Evolutionary conservation across 1,140 invertebrate genomes (phyloP).

Genomic region (Heliconius congener): DNA sequence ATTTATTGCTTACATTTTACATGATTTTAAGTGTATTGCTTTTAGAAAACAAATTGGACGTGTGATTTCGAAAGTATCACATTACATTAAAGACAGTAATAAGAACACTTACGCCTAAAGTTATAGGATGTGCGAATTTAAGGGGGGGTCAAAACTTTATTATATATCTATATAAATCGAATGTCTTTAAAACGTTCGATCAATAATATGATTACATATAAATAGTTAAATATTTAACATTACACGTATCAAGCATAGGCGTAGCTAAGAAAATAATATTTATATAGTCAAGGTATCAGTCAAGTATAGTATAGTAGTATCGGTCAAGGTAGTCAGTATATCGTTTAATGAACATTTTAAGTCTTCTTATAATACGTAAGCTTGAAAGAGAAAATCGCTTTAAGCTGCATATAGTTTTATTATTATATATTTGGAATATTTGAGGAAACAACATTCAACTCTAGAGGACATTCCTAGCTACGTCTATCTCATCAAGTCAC

Average conservation of each 20-base stretch:
- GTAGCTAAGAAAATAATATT: slow-evolving; percentile 11
- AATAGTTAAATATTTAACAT: slow-evolving; percentile 52
- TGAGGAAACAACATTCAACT: neutral
- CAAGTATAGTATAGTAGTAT: too few species aligned
- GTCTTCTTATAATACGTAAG: neutral
- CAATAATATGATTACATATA: slow-evolving; percentile 44
- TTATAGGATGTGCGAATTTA: slow-evolving; percentile 42
- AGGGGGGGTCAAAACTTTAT: slow-evolving; percentile 35
- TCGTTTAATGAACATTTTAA: neutral
- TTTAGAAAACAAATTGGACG: slow-evolving; percentile 59
- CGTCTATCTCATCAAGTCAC: slow-evolving; percentile 53
- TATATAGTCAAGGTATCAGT: neutral
- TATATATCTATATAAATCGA: slow-evolving; percentile 29
- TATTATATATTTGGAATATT: neutral
- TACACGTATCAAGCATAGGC: slow-evolving; percentile 46
- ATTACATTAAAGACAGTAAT: slow-evolving; percentile 43
- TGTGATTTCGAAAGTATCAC: slow-evolving; percentile 62
- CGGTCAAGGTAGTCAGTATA: neutral
- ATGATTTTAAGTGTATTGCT: slow-evolving; percentile 59
- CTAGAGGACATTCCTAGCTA: slow-evolving; percentile 11
- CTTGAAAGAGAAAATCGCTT: neutral
- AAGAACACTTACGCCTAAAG: slow-evolving; percentile 67
- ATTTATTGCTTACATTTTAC: slow-evolving; percentile 52
- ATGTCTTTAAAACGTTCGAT: slow-evolving; percentile 40
- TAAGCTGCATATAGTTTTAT: neutral